Conservation (phyloP, 2,113 vertebrate genomes). For the Myiagra hebetior region DNA sequence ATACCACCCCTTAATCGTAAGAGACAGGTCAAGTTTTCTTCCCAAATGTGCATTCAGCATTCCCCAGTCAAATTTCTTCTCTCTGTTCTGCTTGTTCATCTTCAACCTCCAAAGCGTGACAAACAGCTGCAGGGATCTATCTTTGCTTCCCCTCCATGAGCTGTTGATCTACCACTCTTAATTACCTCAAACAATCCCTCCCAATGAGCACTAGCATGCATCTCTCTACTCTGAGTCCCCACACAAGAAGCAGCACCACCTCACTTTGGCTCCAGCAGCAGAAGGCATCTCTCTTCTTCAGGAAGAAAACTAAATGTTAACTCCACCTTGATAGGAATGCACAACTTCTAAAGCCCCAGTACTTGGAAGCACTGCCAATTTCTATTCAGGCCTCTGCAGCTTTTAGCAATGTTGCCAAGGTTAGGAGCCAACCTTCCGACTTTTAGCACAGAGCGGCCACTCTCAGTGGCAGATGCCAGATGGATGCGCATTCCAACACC, state of each 20-base stretch:
- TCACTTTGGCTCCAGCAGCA: neutral
- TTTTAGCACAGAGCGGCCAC: fast-evolving
- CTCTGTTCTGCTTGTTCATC: neutral
- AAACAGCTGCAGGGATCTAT: neutral
- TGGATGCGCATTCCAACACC: fast-evolving
- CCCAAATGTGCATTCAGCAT: neutral
- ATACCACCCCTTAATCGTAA: neutral
- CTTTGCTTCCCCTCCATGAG: neutral
- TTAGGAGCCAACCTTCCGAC: neutral
- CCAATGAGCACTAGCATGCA: neutral
- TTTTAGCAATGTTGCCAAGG: neutral
- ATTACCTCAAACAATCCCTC: neutral
- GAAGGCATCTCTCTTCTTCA: neutral
- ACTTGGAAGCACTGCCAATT: fast-evolving
- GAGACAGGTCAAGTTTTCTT: neutral
- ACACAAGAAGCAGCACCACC: neutral
- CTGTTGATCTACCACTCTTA: neutral
- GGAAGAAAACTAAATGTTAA: neutral
- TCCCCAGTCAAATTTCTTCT: neutral
- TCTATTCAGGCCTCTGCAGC: neutral
- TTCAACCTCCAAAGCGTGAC: neutral
- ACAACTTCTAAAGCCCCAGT: neutral
- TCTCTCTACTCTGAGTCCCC: neutral
- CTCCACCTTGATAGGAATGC: neutral
- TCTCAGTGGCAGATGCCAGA: neutral